Evolutionary conservation across 2,113 vertebrate genomes (phyloP).

Genomic region (Brachyhypopomus gauderio): DNA sequence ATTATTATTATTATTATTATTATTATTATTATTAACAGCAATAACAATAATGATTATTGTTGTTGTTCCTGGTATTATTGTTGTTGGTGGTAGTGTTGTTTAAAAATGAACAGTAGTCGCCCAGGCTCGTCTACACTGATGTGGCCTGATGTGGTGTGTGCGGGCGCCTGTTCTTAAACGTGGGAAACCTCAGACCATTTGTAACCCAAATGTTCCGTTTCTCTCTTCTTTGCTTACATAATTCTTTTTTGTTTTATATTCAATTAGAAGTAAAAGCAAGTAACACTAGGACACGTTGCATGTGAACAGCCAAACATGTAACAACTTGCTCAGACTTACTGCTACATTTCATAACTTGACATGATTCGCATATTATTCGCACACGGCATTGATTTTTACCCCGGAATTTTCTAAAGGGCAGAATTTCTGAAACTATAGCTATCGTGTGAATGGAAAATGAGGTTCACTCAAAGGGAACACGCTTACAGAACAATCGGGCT

Average conservation of each 20-base stretch:
- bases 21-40: too few relatives aligned
- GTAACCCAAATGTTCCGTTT: neutral
- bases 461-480: constrained; percentile 77
- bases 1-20: too few relatives aligned
- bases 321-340: constrained; percentile 56
- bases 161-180: too few relatives aligned
- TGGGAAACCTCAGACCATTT: too few relatives aligned
- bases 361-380: constrained; percentile 49
- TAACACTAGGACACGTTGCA: constrained; percentile 46
- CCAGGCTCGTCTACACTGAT: too few relatives aligned
- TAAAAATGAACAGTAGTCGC: too few relatives aligned
- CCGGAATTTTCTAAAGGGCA: constrained; percentile 40
- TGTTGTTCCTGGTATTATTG: too few relatives aligned
- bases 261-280: constrained; percentile 42
- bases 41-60: too few relatives aligned
- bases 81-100: too few relatives aligned
- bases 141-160: too few relatives aligned
- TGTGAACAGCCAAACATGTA: constrained; percentile 58
- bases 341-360: constrained; percentile 30
- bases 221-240: neutral
- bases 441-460: constrained; percentile 71
- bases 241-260: constrained; percentile 15
- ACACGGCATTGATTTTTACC: constrained; percentile 21
- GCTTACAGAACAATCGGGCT: constrained; percentile 76
- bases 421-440: constrained; percentile 61